Base-by-base conservation (phyloP, 1,140 invertebrate genomes). In the Scaptomyza montana region DNA sequence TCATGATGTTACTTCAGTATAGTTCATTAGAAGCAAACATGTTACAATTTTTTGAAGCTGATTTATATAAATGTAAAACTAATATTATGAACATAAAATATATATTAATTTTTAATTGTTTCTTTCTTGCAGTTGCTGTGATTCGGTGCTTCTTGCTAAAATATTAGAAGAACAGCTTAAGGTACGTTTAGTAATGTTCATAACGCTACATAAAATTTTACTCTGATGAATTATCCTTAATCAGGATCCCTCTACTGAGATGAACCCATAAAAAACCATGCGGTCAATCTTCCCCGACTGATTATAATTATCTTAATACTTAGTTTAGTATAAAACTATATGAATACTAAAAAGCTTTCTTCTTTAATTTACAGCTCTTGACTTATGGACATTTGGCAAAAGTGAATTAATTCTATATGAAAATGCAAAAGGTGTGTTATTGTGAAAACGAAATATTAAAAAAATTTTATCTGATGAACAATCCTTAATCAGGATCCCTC, bases 171-270 rank as follows among this genome's bases (percentile, higher is more conserved):
- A 21, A 2, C 2, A 47, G 0, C 1, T n/a, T 30, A 47, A 56
- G 80, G 79, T 81, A 67, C 13, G 50, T 49, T 54, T 21, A 9
- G 28, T 19, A 4, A 0, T 16, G 13, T 1, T 36, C 0, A 10
- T 3, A 25, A 62, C 46, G 5, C 6, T 10, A 25, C 12, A 6
- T 1, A 9, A 2, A 12, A 10, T 45, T 39, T 8, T 64, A 3
- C 10, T 33, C 41, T 90, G 86, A 90, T 90, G 86, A 86, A 69
- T 7, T 47, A 43, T 82, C 62, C 65, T 65, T 49, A 49, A 67
- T 77, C 81, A 78, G 87, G 85, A 77, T 76, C 86, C 86, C 86
- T 89, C 86, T 89, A 69, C 86, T 89, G 86, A 89, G 85, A 76
- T 59, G 79, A 89, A 81, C 84, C 84, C 76, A 79, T 69, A 81